These are phyloP conservation scores for Pogonophryne albipinna DNA, from an alignment of 2,797 vertebrate genomes.

Conservation along the genomic window DNA sequence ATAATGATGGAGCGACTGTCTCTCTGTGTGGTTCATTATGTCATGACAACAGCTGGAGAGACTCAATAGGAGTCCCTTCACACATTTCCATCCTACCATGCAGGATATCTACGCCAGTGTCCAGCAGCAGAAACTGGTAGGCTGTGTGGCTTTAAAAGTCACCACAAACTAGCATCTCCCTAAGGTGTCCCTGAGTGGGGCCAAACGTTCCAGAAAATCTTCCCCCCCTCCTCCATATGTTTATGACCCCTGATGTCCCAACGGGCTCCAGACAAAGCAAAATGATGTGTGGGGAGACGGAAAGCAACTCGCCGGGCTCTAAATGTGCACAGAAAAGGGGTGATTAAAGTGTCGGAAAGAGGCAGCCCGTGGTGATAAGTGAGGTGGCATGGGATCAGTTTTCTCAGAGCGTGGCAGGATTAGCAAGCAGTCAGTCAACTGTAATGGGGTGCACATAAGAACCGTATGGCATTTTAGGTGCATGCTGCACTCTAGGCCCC, in stretches of 20 bases:
- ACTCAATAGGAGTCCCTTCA: constrained; percentile 47
- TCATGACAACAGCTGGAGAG: constrained; percentile 71
- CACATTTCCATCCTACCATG: constrained; percentile 51
- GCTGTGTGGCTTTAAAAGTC: constrained; percentile 42
- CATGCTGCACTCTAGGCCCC: neutral
- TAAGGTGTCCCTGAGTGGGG: constrained; percentile 70
- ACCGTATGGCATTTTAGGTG: constrained; percentile 30
- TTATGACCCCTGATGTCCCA: constrained; percentile 69
- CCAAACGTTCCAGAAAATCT: constrained; percentile 53
- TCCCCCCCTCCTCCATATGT: constrained; percentile 52
- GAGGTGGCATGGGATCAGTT: constrained; percentile 73
- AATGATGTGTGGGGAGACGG: constrained; percentile 81
- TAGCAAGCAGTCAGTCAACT: constrained; percentile 65
- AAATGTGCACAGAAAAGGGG: constrained; percentile 63
- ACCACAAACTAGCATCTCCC: constrained; percentile 41
- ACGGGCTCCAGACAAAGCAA: constrained; percentile 53
- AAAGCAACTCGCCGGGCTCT: constrained; percentile 65
- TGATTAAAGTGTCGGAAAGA: constrained; percentile 82
- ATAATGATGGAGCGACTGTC: constrained; percentile 22
- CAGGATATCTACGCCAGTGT: constrained; percentile 70
- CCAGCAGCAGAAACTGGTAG: constrained; percentile 56
- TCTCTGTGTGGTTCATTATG: constrained; percentile 51
- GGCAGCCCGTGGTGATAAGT: constrained; percentile 75
- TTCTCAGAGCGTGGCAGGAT: constrained; percentile 64
- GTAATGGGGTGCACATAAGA: constrained; percentile 30